A percentile compares a stretch with the other conserved stretches of the same genome.
Conservation (phyloP, 2,888 invertebrate genomes). For the Melikaiella ostensackeni region DNA sequence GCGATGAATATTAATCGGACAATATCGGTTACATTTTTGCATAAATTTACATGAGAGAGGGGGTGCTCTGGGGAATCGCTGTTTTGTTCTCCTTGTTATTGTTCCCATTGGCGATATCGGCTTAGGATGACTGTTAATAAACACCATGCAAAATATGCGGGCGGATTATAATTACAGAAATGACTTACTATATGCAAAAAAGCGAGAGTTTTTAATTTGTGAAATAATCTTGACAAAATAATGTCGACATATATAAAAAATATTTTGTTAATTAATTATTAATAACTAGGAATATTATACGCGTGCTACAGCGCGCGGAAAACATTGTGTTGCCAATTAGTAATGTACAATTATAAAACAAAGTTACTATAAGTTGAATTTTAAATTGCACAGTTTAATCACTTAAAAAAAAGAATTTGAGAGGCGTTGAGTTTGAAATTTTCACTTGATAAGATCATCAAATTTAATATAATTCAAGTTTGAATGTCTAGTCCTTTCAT, state of each 20-base stretch:
- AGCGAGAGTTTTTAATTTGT: not conserved
- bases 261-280: no score
- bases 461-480: no score
- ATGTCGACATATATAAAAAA: not conserved
- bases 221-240: not conserved
- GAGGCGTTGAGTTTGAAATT: no score
- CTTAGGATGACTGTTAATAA: slow-evolving; percentile 53
- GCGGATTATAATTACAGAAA: slow-evolving; percentile 2
- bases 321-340: no score
- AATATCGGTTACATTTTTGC: slow-evolving; percentile 69
- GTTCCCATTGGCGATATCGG: slow-evolving; percentile 38
- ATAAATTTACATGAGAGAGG: slow-evolving; percentile 65
- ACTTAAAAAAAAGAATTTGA: no score
- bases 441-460: no score
- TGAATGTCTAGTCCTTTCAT: no score
- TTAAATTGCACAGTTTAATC: no score
- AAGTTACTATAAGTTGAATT: no score
- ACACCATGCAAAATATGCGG: slow-evolving; percentile 49
- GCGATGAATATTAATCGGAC: slow-evolving; percentile 69
- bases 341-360: no score
- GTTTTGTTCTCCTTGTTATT: slow-evolving; percentile 46
- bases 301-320: no score
- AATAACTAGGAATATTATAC: no score
- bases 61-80: slow-evolving; percentile 26
- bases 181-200: not conserved